Evolutionary conservation across 1,140 invertebrate genomes (phyloP).

Genomic region (Drosophila azteca): DNA sequence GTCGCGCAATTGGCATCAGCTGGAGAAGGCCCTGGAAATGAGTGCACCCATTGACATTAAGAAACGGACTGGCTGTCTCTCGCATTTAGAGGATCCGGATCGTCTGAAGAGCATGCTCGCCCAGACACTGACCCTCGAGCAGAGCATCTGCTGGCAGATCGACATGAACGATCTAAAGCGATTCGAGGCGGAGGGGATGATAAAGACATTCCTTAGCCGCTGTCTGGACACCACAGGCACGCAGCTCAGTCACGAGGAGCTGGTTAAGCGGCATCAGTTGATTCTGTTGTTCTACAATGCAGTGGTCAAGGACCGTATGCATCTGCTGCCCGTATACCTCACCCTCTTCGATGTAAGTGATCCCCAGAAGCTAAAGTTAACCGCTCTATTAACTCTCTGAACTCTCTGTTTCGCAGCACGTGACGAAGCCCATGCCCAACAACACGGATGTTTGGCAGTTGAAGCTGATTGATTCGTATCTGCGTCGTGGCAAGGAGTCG

Average conservation of each 20-base stretch:
- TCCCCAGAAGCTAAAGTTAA: neutral
- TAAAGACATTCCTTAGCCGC: constrained; percentile 87
- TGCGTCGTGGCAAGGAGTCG: constrained; percentile 26
- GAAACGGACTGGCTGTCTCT: constrained; percentile 94
- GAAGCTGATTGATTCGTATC: constrained; percentile 67
- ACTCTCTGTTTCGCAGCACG: constrained; percentile 31
- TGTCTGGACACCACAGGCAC: constrained; percentile 85
- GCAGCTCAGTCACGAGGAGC: constrained; percentile 78
- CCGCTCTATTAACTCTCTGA: neutral
- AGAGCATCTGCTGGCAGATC: constrained; percentile 84
- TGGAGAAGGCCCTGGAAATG: constrained; percentile 89
- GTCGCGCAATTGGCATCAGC: constrained; percentile 92
- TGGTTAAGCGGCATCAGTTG: constrained; percentile 88
- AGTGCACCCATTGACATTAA: constrained; percentile 92
- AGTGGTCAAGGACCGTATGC: constrained; percentile 92
- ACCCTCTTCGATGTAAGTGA: constrained; percentile 87
- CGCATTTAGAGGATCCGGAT: constrained; percentile 94
- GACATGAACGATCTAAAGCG: constrained; percentile 88
- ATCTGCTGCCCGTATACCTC: constrained; percentile 90
- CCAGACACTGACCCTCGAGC: constrained; percentile 92
- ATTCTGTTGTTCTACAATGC: constrained; percentile 93
- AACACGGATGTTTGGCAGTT: constrained; percentile 80
- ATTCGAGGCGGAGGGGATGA: constrained; percentile 88
- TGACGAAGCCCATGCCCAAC: constrained; percentile 55
- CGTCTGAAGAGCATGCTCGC: constrained; percentile 93